Evolutionary conservation across 2,797 vertebrate genomes (phyloP), one percentile per base, ranked within the genome.

Genomic region (Odontamblyopus rebecca): DNA sequence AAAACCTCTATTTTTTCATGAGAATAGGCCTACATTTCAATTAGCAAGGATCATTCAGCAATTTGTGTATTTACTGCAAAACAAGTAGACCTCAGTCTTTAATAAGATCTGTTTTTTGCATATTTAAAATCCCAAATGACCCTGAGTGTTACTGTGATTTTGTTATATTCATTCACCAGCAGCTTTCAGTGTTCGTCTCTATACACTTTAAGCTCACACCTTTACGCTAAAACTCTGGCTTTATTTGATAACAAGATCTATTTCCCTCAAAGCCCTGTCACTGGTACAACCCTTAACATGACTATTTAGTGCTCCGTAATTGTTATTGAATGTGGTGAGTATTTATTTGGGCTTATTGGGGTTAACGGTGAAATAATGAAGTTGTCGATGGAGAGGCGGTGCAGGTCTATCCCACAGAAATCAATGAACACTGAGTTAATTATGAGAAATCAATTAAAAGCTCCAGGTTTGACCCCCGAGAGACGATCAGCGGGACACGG

Each of bases 401-500:
- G 77, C 29, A 56, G 75, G 73, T 60, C 69, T 76, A 77, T 75
- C 73, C 81, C 75, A 30, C 81, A 54, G 61, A 89, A 90, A 93
- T 94, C 92, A 85, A 94, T 93, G 85, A 81, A 90, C 88, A 90
- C 83, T 82, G 86, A 93, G 91, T 93, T 93, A 92, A 94, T 94
- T 93, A 92, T 86, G 90, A 90, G 82, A 91, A 93, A 94, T 94
- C 93, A 91, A 93, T 94, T 93, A 92, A 91, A 85, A 88, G 78
- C 61, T 62, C 81, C 54, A 70, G 81, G 78, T 29, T 51, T 63
- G 67, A 61, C 48, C 38, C 27, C 27, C 16, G 9, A 6, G 66
- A 67, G 66, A 56, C 44, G 12, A 16, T 38, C 7, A 38, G 7
- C 11, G 1, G 23, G 62, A 35, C 32, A 41, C 61, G 8, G 30